Conservation (phyloP, 2,888 invertebrate genomes). For the Nomada ruficornis region DNA sequence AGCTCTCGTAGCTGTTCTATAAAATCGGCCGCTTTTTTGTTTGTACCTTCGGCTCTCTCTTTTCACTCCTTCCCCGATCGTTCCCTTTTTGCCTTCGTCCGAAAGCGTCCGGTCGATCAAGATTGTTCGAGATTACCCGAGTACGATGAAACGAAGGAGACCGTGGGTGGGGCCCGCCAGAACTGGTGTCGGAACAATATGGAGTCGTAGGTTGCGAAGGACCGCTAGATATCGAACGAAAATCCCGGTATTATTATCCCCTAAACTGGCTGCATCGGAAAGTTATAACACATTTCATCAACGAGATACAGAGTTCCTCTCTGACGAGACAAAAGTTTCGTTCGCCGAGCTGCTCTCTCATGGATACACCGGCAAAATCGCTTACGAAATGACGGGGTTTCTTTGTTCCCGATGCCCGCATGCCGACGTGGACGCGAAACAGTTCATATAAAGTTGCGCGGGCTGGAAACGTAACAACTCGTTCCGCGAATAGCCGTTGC, state of each 20-base stretch:
- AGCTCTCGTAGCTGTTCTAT: slow-evolving; percentile 74
- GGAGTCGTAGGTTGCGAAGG: no score
- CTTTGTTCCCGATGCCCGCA: slow-evolving; percentile 2
- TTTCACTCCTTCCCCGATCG: neutral
- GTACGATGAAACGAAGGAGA: slow-evolving; percentile 5
- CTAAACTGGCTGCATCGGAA: no score
- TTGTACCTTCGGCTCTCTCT: slow-evolving; percentile 27
- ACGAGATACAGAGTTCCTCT: neutral
- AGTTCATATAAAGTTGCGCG: slow-evolving; percentile 54
- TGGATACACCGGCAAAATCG: slow-evolving; percentile 13
- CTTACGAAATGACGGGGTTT: slow-evolving; percentile 19
- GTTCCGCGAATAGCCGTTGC: slow-evolving; percentile 43
- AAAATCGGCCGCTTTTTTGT: slow-evolving; percentile 72
- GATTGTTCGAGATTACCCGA: slow-evolving; percentile 38
- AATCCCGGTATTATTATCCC: neutral
- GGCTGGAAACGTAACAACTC: slow-evolving; percentile 41
- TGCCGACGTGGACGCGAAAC: neutral
- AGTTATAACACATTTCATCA: neutral
- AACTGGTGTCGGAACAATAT: neutral
- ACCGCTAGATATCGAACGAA: neutral
- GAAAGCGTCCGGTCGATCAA: slow-evolving; percentile 58
- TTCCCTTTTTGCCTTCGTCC: slow-evolving; percentile 8
- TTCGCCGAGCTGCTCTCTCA: neutral
- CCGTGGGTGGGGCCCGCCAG: neutral
- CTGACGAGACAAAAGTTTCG: slow-evolving; percentile 4